A percentile compares a stretch with the other conserved stretches of the same genome.
These are phyloP conservation scores for Glyphotaelius pellucidus DNA, from an alignment of 2,888 invertebrate species.

Conservation along the genomic window DNA sequence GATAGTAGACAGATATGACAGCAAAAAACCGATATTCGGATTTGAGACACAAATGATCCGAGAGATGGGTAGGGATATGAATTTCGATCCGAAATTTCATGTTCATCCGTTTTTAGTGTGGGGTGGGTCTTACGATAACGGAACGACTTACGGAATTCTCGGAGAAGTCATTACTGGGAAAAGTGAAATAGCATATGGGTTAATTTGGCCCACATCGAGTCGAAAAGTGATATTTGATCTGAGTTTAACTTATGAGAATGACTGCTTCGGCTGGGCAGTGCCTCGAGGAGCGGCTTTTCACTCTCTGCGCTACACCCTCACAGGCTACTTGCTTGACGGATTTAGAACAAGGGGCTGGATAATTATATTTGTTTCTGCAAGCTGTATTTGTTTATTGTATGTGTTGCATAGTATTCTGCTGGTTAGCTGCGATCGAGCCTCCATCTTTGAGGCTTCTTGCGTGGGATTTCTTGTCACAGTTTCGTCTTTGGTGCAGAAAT, in stretches of 20 bases:
- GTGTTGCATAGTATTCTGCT: slow-evolving; percentile 10
- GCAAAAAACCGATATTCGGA: not conserved
- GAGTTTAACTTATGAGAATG: slow-evolving; percentile 42
- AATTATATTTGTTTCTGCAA: slow-evolving; percentile 34
- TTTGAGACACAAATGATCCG: slow-evolving; percentile 48
- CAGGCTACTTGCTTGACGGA: slow-evolving; percentile 54
- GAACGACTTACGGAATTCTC: slow-evolving; percentile 40
- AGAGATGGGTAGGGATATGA: slow-evolving; percentile 47
- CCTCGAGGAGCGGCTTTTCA: slow-evolving; percentile 26
- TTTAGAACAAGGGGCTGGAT: slow-evolving; percentile 41
- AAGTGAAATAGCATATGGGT: slow-evolving; percentile 57
- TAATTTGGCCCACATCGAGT: slow-evolving; percentile 51
- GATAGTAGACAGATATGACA: slow-evolving; percentile 24
- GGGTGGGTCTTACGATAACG: slow-evolving; percentile 32
- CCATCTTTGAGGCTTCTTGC: not conserved
- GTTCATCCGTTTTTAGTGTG: slow-evolving; percentile 29
- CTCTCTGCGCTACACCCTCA: slow-evolving; percentile 2
- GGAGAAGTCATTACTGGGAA: slow-evolving; percentile 39
- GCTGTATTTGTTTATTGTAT: slow-evolving; percentile 19
- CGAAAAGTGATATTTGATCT: slow-evolving; percentile 35
- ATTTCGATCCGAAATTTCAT: slow-evolving; percentile 50
- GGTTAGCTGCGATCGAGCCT: not conserved
- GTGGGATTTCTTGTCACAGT: slow-evolving; percentile 44
- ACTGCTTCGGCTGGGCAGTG: slow-evolving; percentile 57
- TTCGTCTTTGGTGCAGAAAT: slow-evolving; percentile 49